Base-by-base conservation (phyloP, 1,140 invertebrate species). In the Lepidurus packardi region DNA sequence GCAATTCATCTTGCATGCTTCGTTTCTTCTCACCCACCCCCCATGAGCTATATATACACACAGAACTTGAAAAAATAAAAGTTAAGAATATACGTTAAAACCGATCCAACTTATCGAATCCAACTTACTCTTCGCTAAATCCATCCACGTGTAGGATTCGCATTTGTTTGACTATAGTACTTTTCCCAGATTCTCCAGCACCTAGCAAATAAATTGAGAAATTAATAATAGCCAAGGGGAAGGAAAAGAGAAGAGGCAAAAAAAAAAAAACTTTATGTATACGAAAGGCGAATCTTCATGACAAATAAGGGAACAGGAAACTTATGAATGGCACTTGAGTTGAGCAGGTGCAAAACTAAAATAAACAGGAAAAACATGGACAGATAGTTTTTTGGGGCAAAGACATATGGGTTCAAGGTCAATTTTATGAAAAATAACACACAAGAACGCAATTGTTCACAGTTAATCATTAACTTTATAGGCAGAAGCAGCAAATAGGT, bases 81-180 rank as follows among this genome's bases (percentile, higher is more conserved):
- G 4, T n/a, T 34, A 34, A 34, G 34, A 34, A 34, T 34, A 34
- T 34, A 34, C 34, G 34, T 34, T 34, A 34, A 34, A 34, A 34
- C 3, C 34, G 34, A 34, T 34, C 34, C 34, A 34, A 4, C 34
- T 34, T 34, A 34, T 34, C 4, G 34, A 34, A 34, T 34, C 34
- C n/a, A 43, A 88, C 90, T 90, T 87, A 91, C 90, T 92, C 89
- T 88, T 95, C 93, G 85, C 93, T 97, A 89, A 98, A 98, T 82
- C 96, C 96, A 89, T 99, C 96, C 80, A 99, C 97, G 89, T 99
- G 98, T 83, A 99, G 90, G 88, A 99, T 99, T 85, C 97, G 92
- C 98, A 99, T 99, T 89, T 99, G 98, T 89, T 99, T 99, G 82
- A 99, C 97, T 86, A 99, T 99, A 81, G 98, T 99, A 83, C 96